phyloP scores from a whole-genome alignment of 2,888 invertebrate genomes.

The Smittia aterrima region DNA sequence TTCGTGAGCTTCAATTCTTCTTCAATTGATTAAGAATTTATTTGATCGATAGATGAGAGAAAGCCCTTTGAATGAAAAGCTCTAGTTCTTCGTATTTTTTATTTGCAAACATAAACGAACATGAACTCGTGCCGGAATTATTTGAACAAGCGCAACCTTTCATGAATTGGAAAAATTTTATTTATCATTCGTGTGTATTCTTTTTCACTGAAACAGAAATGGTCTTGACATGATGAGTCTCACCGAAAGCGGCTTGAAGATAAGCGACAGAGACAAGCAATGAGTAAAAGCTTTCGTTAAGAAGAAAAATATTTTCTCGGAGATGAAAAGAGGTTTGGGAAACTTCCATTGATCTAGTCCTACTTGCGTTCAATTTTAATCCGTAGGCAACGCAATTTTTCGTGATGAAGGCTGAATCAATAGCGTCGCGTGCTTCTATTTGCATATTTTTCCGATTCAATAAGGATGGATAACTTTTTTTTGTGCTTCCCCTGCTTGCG shows the following conservation, averaged over 20 bases:
- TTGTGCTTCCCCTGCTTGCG: not conserved
- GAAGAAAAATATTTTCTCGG: not conserved
- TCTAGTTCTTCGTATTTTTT: not conserved
- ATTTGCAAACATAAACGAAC: not conserved
- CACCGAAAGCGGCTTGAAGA: not conserved
- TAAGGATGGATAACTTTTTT: not conserved
- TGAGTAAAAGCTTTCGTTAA: not conserved
- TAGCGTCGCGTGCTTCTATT: not conserved
- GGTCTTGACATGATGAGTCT: not conserved
- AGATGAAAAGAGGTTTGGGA: not conserved
- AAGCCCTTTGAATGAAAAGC: no score
- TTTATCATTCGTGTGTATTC: not conserved
- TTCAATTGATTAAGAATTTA: no score
- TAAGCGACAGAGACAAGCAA: not conserved
- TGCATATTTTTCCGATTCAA: slow-evolving; percentile 4
- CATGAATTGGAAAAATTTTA: not conserved
- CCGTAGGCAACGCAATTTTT: not conserved
- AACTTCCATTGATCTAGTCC: no score
- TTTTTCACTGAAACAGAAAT: not conserved
- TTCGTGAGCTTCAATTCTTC: no score
- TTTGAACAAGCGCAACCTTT: not conserved
- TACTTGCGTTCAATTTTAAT: not conserved
- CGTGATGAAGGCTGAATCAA: not conserved
- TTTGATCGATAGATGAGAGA: no score
- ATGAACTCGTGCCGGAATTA: not conserved